A percentile compares a stretch with the other conserved stretches of the same genome.
Conservation (phyloP, 2,797 vertebrate genomes). For the Gymnodraco acuticeps region DNA sequence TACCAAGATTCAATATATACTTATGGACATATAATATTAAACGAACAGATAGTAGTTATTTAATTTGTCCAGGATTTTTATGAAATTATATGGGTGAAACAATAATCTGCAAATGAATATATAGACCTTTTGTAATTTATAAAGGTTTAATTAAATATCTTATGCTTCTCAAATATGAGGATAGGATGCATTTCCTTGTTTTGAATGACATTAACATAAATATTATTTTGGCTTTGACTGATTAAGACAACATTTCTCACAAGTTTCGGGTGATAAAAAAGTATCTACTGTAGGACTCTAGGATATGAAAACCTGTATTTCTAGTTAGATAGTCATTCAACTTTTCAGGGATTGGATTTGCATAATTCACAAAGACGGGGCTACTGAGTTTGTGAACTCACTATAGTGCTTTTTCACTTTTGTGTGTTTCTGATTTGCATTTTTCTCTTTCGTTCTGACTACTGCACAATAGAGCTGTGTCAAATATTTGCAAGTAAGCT, state of each 20-base stretch:
- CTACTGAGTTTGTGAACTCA: neutral
- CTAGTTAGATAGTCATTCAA: neutral
- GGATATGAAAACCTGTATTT: neutral
- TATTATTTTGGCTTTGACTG: neutral
- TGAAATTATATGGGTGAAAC: neutral
- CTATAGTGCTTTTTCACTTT: slow-evolving; percentile 1
- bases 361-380: slow-evolving; percentile 30
- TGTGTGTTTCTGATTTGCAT: slow-evolving; percentile 62
- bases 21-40: neutral
- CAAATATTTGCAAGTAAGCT: neutral
- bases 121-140: neutral
- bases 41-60: neutral
- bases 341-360: slow-evolving; percentile 36
- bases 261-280: neutral
- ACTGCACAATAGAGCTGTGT: neutral
- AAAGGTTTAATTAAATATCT: neutral
- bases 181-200: neutral
- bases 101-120: neutral
- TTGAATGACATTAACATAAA: neutral
- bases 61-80: neutral
- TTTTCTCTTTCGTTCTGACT: neutral
- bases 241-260: neutral
- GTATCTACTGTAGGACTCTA: too few relatives aligned
- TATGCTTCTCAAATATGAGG: neutral
- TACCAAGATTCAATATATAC: neutral